Conservation (phyloP, 2,888 invertebrate species). For the Microchrysa polita region DNA sequence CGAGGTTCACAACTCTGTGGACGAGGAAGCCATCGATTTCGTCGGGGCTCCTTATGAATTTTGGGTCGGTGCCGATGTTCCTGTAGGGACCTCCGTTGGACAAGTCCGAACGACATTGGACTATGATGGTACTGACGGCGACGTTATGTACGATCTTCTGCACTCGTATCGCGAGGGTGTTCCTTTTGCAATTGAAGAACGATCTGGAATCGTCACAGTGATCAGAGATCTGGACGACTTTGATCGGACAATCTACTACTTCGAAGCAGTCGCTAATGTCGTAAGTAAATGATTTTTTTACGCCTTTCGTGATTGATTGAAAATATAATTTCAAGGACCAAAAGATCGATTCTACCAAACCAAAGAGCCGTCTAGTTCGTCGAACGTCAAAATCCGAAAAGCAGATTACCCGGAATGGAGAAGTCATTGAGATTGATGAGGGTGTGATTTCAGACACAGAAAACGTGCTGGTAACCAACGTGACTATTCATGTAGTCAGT, state of each 20-base stretch:
- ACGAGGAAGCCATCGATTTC: conserved; percentile 75
- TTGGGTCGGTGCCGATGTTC: conserved; percentile 89
- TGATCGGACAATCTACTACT: conserved; percentile 75
- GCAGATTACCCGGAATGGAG: conserved; percentile 52
- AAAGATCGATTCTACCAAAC: conserved; percentile 57
- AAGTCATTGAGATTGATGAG: conserved; percentile 61
- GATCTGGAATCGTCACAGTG: conserved; percentile 87
- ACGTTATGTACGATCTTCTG: conserved; percentile 77
- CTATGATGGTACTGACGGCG: conserved; percentile 70
- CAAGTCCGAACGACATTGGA: conserved; percentile 82
- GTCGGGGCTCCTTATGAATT: conserved; percentile 88
- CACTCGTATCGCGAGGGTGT: conserved; percentile 91
- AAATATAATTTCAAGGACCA: conserved; percentile 7
- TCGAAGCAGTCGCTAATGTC: conserved; percentile 80
- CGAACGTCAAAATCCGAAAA: conserved; percentile 51
- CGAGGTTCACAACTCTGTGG: conserved; percentile 70
- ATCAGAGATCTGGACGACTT: conserved; percentile 78
- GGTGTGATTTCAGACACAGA: conserved; percentile 63
- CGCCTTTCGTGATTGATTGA: background rate
- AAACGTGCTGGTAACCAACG: conserved; percentile 79
- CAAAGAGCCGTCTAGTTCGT: conserved; percentile 51
- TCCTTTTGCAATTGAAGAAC: conserved; percentile 91
- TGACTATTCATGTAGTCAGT: conserved; percentile 84
- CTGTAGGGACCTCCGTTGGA: conserved; percentile 85
- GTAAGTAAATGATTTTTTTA: conserved; percentile 56